These are phyloP conservation scores for Anadara kagoshimensis DNA, from an alignment of 1,140 invertebrate species.

Conservation along the genomic window DNA sequence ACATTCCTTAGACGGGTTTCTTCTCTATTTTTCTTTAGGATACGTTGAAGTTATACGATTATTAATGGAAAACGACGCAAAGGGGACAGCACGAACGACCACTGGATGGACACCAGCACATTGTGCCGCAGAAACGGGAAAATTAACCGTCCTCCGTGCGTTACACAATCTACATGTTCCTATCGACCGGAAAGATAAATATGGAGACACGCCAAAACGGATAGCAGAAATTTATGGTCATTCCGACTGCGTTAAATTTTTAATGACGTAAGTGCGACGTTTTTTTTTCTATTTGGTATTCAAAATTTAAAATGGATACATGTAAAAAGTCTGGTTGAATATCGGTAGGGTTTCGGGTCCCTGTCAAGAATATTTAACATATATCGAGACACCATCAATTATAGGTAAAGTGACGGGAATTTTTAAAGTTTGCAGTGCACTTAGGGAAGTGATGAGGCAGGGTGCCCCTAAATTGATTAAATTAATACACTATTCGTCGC, in stretches of 20 bases:
- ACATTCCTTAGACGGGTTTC: too few species aligned
- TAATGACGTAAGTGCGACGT: slow-evolving; percentile 56
- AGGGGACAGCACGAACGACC: slow-evolving; percentile 53
- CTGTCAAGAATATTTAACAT: too few species aligned
- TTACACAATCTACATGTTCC: slow-evolving; percentile 58
- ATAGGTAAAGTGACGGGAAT: too few species aligned
- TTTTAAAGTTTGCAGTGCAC: too few species aligned
- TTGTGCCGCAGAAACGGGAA: slow-evolving; percentile 68
- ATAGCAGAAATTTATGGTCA: slow-evolving; percentile 66
- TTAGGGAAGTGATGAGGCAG: too few species aligned
- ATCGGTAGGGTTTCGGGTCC: too few species aligned
- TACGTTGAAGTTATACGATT: slow-evolving; percentile 67
- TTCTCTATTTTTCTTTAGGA: slow-evolving; percentile 57
- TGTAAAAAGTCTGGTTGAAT: too few species aligned
- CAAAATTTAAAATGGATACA: too few species aligned
- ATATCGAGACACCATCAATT: too few species aligned
- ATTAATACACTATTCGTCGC: too few species aligned
- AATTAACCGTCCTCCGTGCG: slow-evolving; percentile 57
- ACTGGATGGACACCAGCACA: slow-evolving; percentile 70
- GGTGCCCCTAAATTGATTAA: too few species aligned
- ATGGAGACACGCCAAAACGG: slow-evolving; percentile 60
- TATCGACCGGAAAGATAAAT: slow-evolving; percentile 60
- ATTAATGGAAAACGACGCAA: slow-evolving; percentile 65
- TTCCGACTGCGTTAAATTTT: slow-evolving; percentile 60
- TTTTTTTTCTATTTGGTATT: too few species aligned